Conservation (phyloP, 2,797 vertebrate species). For the Buceros bicornis region DNA sequence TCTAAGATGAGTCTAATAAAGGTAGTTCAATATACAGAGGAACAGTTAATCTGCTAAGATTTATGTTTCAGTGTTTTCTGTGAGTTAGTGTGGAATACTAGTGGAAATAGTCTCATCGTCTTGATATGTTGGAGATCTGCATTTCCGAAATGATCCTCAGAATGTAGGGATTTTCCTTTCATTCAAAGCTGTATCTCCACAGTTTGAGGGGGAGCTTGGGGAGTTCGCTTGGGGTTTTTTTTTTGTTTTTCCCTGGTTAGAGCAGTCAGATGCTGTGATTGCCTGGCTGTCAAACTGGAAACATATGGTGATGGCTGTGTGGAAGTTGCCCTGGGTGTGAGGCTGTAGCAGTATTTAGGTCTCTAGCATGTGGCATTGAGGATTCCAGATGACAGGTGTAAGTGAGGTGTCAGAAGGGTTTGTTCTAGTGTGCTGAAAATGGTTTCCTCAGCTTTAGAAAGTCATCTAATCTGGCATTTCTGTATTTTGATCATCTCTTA, state of each 20-base stretch:
- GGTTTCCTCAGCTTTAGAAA: not conserved
- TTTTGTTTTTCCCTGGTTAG: rapidly evolving
- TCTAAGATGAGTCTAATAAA: not conserved
- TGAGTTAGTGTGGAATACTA: not conserved
- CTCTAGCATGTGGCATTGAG: not conserved
- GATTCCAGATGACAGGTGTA: not conserved
- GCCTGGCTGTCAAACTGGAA: not conserved
- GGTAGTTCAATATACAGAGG: not conserved
- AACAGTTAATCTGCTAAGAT: not conserved
- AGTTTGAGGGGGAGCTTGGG: not conserved
- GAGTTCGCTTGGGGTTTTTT: not conserved
- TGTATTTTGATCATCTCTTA: not conserved
- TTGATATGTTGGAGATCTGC: not conserved
- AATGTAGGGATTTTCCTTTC: not conserved
- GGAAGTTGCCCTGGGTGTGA: not conserved
- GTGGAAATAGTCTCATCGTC: not conserved
- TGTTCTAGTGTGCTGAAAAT: not conserved
- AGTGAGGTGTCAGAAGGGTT: not conserved
- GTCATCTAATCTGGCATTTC: not conserved
- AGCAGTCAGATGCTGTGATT: not conserved
- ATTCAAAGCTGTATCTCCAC: not conserved
- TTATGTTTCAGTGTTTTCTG: not conserved
- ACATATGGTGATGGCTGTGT: not conserved
- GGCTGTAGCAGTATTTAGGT: not conserved
- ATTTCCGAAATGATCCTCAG: not conserved